Base-by-base conservation (phyloP, 2,888 invertebrate genomes). In the Coenonympha glycerion region DNA sequence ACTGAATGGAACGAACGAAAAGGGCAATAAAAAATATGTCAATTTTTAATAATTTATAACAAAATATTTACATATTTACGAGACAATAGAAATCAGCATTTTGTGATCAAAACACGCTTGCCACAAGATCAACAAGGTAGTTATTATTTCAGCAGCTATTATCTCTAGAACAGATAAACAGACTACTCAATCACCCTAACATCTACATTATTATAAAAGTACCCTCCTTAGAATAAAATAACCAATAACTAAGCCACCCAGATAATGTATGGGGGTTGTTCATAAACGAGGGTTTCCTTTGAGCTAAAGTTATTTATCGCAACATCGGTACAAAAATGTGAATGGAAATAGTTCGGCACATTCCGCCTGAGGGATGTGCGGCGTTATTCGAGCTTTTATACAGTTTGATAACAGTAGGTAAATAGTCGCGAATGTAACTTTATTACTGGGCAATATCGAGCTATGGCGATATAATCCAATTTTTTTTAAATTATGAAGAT, bases 221-320 rank as follows among this genome's bases (percentile, higher is more conserved):
- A 30, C 41, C 28, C 6, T 18, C 39, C 11, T 26, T 4, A n/a
- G 16, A 41, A 30, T 41, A 41, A 41, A 41, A 41, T 30, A 41
- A 28, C 28, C 30, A 41, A 44, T 31, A 44, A 44, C 31, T 19
- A 31, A 44, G 42, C 42, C 31, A 44, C 31, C 18, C 9, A 41
- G 34, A 49, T 37, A 52, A 49, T 24, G 41, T 49, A 46, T 37
- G 36, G 31, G 40, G 47, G 42, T 36, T 15, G 30, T 37, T 36
- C 36, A 33, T 47, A 44, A 48, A 30, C 6, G 30, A 30, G 30
- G 44, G 37, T 44, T 31, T 47, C 24, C 26, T 34, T 44, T 47
- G 52, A 52, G 19, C 41, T 34, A 24, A 28, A 47, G 11, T 45
- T 44, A 44, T 41, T 41, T 37, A 37, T 52, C 52, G 36, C 16